phyloP scores from a whole-genome alignment of 2,113 vertebrate genomes.

The Copsychus sechellarum region DNA sequence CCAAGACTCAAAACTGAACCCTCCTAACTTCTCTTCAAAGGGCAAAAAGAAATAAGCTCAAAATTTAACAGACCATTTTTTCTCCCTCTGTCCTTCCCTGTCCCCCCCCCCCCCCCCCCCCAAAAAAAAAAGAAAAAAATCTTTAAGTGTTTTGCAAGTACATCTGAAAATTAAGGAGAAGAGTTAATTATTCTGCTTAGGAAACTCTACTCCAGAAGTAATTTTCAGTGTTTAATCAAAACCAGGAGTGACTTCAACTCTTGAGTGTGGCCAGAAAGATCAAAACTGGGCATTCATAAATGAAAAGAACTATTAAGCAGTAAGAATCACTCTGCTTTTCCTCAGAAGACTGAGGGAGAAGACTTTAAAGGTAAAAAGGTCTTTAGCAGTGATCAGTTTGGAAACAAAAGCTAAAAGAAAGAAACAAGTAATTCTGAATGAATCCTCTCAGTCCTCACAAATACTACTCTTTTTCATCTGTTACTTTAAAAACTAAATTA shows the following conservation, averaged over 20 bases:
- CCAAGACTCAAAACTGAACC: neutral
- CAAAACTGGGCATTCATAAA: neutral
- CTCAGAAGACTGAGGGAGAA: neutral
- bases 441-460: neutral
- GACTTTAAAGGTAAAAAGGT: neutral
- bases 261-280: neutral
- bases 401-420: neutral
- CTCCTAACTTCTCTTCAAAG: neutral
- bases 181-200: neutral
- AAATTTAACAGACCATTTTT: neutral
- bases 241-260: neutral
- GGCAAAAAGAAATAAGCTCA: neutral
- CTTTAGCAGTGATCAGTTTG: neutral
- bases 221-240: neutral
- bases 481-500: neutral
- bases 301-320: neutral
- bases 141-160: neutral
- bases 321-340: neutral
- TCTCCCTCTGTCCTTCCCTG: neutral
- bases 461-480: neutral
- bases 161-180: neutral
- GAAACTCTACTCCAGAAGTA: neutral
- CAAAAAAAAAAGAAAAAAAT: neutral
- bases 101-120: fast-evolving
- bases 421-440: neutral